phyloP scores from a whole-genome alignment of 2,113 vertebrate species.

The Daubentonia madagascariensis region DNA sequence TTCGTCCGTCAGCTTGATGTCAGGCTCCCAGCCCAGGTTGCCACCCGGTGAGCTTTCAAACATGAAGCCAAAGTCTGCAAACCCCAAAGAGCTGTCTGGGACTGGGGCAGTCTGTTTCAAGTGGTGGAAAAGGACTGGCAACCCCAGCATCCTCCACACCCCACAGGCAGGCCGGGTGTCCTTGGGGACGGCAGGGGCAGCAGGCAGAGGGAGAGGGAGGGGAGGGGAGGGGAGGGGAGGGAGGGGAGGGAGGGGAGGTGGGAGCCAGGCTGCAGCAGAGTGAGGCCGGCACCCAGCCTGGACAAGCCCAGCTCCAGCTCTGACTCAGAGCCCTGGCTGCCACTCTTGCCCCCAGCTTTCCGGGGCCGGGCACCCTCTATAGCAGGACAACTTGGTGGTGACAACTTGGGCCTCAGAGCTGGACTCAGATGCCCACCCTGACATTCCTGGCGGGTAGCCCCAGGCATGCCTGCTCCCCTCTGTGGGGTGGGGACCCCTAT shows the following conservation, averaged over 20 bases:
- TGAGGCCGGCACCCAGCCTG: rapidly evolving
- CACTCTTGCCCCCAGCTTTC: background rate
- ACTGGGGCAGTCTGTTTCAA: background rate
- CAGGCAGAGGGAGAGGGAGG: no score
- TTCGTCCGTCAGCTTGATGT: conserved; percentile 97
- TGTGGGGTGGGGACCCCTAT: background rate
- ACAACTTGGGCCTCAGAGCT: background rate
- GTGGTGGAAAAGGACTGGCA: background rate
- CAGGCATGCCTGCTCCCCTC: background rate
- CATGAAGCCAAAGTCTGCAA: conserved; percentile 97
- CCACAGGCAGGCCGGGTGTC: background rate
- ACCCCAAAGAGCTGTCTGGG: background rate
- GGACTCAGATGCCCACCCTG: background rate
- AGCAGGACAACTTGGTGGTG: no score
- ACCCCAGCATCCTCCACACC: background rate
- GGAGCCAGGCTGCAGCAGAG: background rate
- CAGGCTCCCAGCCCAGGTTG: conserved; percentile 98
- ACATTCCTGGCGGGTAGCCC: background rate
- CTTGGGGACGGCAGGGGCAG: background rate
- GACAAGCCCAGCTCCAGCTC: background rate
- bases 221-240: background rate
- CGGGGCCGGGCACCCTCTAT: rapidly evolving
- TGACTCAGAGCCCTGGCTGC: background rate
- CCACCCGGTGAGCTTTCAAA: conserved; percentile 98
- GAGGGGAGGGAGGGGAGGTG: background rate